phyloP scores from a whole-genome alignment of 2,797 vertebrate genomes.

The Paguma larvata region DNA sequence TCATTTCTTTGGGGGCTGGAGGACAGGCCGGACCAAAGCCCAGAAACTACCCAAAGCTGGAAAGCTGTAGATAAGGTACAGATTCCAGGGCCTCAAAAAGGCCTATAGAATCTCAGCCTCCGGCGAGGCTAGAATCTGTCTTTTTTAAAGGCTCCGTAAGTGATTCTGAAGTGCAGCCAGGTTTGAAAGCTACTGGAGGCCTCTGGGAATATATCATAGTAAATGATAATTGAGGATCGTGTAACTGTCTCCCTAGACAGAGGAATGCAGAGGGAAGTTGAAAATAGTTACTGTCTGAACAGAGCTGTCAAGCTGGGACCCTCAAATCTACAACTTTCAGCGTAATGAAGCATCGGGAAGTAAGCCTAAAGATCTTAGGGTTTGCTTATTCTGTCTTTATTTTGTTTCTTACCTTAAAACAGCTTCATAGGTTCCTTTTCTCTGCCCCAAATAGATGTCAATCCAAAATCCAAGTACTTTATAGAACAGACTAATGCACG shows the following conservation, averaged over 20 bases:
- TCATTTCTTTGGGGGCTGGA: neutral
- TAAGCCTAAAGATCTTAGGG: neutral
- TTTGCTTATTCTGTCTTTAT: neutral
- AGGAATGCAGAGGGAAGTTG: neutral
- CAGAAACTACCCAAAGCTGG: neutral
- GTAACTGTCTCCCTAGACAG: neutral
- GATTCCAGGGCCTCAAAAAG: neutral
- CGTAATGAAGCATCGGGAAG: slow-evolving; percentile 21
- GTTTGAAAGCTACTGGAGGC: neutral
- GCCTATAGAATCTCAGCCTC: neutral
- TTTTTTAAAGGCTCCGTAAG: neutral
- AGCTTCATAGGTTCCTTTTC: neutral
- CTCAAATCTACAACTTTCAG: neutral
- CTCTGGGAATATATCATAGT: slow-evolving; percentile 24
- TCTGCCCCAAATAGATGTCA: neutral
- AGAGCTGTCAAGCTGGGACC: neutral
- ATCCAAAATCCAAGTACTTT: neutral
- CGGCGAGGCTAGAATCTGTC: neutral
- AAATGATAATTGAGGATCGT: slow-evolving; percentile 6
- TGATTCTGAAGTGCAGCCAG: neutral
- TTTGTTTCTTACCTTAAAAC: neutral
- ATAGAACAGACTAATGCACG: neutral
- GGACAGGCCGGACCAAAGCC: neutral
- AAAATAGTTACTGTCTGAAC: neutral
- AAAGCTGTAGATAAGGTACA: neutral